A percentile compares a stretch with the other conserved stretches of the same genome.
Conservation (phyloP, 2,797 vertebrate genomes). For the Todus mexicanus region DNA sequence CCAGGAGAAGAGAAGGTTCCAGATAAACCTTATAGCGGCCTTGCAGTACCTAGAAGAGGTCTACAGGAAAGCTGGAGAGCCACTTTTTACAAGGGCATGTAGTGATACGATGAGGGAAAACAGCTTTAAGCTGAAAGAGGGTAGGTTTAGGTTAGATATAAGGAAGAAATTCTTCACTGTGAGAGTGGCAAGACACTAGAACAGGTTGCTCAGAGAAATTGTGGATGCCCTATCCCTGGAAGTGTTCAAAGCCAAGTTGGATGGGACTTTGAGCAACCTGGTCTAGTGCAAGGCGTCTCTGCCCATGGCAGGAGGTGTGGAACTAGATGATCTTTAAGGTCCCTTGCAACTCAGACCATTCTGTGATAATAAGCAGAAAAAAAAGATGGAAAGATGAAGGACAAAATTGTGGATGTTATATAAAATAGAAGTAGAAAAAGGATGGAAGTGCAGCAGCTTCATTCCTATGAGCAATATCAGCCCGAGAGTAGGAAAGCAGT, state of each 20-base stretch:
- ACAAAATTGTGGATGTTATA: not conserved
- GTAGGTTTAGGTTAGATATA: not conserved
- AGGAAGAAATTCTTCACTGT: not conserved
- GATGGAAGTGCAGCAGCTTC: not conserved
- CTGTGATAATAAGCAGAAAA: not conserved
- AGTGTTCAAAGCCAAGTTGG: not conserved
- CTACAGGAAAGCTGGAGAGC: not conserved
- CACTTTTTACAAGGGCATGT: not conserved
- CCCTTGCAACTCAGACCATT: not conserved
- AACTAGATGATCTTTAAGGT: not conserved
- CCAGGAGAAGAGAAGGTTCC: not conserved
- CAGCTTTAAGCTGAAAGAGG: not conserved
- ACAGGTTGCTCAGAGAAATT: not conserved
- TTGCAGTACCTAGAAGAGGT: not conserved
- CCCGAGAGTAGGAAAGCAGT: not conserved
- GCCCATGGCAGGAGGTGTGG: not conserved
- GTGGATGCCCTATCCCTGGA: not conserved
- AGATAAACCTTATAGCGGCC: not conserved
- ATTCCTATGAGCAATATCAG: not conserved
- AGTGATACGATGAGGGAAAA: not conserved
- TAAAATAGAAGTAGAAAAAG: not conserved
- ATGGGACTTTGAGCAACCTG: not conserved
- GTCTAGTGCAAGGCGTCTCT: not conserved
- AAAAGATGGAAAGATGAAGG: not conserved
- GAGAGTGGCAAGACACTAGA: not conserved